These are phyloP conservation scores for Scolopax mira DNA, from an alignment of 2,113 vertebrate genomes.

Conservation along the genomic window DNA sequence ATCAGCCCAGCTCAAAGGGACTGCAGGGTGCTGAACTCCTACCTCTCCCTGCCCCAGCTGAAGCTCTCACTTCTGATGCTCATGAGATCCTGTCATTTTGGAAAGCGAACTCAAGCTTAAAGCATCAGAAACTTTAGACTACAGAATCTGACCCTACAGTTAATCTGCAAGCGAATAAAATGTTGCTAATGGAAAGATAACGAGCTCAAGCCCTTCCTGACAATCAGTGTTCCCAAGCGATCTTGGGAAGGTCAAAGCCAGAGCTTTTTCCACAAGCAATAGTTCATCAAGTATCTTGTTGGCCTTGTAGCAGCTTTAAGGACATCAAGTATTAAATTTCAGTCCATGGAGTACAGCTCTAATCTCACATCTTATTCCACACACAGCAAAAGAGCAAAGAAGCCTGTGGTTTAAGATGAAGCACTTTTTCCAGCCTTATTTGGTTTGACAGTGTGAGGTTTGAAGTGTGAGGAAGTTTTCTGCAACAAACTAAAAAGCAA, in stretches of 20 bases:
- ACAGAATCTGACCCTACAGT: neutral
- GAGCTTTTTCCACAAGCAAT: neutral
- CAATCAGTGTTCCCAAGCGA: neutral
- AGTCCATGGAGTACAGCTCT: neutral
- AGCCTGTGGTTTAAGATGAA: neutral
- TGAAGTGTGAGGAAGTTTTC: neutral
- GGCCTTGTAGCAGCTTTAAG: neutral
- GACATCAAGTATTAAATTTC: neutral
- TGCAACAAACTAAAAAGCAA: neutral
- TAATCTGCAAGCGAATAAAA: neutral
- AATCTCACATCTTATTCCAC: neutral
- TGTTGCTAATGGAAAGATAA: neutral
- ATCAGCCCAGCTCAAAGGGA: neutral
- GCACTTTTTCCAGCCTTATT: neutral
- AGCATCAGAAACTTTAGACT: neutral
- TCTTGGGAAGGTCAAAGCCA: neutral
- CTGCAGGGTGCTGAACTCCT: neutral
- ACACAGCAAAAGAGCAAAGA: neutral
- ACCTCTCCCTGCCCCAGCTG: neutral
- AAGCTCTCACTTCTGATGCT: neutral
- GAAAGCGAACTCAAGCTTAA: neutral
- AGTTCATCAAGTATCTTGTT: neutral
- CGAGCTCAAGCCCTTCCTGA: neutral
- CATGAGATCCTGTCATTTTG: fast-evolving
- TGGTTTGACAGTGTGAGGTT: too few relatives aligned